These are phyloP conservation scores for Ectemnius cavifrons DNA, from an alignment of 2,888 invertebrate species.

Conservation along the genomic window DNA sequence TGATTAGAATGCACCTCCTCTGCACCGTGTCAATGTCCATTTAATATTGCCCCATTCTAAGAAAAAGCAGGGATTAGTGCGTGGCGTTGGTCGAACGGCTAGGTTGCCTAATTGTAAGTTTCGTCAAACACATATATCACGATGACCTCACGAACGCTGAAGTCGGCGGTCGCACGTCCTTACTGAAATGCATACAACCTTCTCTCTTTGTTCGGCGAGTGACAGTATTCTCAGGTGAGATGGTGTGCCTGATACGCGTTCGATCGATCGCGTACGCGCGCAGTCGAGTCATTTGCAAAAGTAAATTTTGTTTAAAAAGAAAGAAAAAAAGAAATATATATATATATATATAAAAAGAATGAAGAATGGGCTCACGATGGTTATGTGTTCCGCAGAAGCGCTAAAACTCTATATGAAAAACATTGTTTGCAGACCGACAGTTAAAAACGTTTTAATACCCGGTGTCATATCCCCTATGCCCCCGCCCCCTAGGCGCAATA, in stretches of 20 bases:
- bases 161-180: slow-evolving; percentile 59
- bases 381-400: slow-evolving; percentile 49
- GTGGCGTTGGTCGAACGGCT: slow-evolving; percentile 71
- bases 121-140: not conserved
- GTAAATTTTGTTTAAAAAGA: slow-evolving; percentile 31
- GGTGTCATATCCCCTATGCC: slow-evolving; percentile 77
- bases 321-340: slow-evolving; percentile 4
- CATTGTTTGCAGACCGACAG: slow-evolving; percentile 78
- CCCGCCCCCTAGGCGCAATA: slow-evolving; percentile 77
- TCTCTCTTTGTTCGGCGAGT: slow-evolving; percentile 48
- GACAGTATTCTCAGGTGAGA: slow-evolving; percentile 33
- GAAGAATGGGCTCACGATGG: slow-evolving; percentile 60
- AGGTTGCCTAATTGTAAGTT: slow-evolving; percentile 45
- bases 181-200: slow-evolving; percentile 31
- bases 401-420: slow-evolving; percentile 70
- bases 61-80: slow-evolving; percentile 66
- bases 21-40: slow-evolving; percentile 76
- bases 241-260: slow-evolving; percentile 47
- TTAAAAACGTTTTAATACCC: slow-evolving; percentile 78
- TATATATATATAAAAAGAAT: slow-evolving; percentile 27
- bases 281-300: slow-evolving; percentile 5
- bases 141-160: slow-evolving; percentile 31
- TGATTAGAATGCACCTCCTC: slow-evolving; percentile 67
- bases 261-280: slow-evolving; percentile 65
- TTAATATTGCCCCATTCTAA: slow-evolving; percentile 75